These are phyloP conservation scores for Gerris lacustris DNA, from an alignment of 2,888 invertebrate species.

Conservation along the genomic window DNA sequence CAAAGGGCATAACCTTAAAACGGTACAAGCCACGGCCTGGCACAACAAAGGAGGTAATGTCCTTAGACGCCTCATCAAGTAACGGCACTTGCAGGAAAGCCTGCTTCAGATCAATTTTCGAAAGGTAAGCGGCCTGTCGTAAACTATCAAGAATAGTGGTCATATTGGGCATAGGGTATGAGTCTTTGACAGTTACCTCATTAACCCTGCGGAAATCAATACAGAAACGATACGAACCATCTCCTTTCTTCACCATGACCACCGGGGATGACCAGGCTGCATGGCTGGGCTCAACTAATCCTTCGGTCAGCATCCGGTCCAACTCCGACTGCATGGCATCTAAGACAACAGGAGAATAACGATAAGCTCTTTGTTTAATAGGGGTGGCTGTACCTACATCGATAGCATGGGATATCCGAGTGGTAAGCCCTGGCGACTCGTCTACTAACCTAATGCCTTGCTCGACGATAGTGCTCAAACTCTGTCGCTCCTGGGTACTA, in stretches of 20 bases:
- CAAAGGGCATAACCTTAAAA: no score
- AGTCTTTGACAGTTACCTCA: constrained; percentile 32
- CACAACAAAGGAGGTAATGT: constrained; percentile 10
- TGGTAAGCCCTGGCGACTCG: constrained; percentile 13
- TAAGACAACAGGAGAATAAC: constrained; percentile 17
- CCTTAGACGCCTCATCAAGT: constrained; percentile 8
- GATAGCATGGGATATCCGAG: constrained; percentile 14
- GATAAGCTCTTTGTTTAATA: constrained; percentile 16
- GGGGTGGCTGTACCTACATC: constrained; percentile 15
- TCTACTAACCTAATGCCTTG: constrained; percentile 9
- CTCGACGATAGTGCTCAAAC: constrained; percentile 3
- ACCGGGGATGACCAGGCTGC: constrained; percentile 34
- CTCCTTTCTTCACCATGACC: constrained; percentile 32
- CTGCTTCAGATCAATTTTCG: constrained; percentile 14
- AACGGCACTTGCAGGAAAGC: constrained; percentile 10
- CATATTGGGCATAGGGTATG: constrained; percentile 35
- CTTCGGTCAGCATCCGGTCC: constrained; percentile 32
- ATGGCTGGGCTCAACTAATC: constrained; percentile 32
- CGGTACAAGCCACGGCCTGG: background rate
- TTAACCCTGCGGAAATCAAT: constrained; percentile 37
- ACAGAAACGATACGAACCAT: constrained; percentile 32
- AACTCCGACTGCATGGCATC: constrained; percentile 32
- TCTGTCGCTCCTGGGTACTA: background rate
- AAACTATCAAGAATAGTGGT: constrained; percentile 9
- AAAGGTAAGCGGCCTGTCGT: constrained; percentile 13